Conservation (phyloP, 2,888 invertebrate genomes). For the Dryobotodes eremita region DNA sequence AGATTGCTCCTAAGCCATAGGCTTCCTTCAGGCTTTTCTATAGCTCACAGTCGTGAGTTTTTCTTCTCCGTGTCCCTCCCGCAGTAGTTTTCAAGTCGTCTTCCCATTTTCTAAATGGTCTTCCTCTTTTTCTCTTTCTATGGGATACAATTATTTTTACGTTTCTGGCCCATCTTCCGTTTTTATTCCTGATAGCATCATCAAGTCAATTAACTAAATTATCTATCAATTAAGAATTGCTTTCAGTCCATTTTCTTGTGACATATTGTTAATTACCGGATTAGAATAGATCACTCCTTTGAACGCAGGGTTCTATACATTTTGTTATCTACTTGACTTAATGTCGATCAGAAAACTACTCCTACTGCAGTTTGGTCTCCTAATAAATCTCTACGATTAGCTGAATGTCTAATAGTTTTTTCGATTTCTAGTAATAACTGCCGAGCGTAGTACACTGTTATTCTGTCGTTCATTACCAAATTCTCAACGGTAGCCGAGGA, state of each 20-base stretch:
- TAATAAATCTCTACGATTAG: no score
- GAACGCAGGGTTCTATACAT: neutral
- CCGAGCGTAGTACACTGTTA: no score
- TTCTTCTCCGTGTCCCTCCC: neutral
- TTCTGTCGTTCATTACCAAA: no score
- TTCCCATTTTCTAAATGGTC: neutral
- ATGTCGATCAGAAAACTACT: neutral
- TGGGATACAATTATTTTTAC: neutral
- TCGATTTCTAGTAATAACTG: no score
- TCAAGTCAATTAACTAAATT: slow-evolving; percentile 19
- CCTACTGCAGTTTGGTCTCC: neutral
- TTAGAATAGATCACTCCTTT: neutral
- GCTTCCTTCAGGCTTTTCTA: neutral
- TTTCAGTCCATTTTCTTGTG: slow-evolving; percentile 6
- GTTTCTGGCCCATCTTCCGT: neutral
- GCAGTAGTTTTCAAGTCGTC: neutral
- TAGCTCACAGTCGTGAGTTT: neutral
- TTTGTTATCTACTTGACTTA: neutral
- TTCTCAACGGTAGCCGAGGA: no score
- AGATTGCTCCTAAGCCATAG: neutral
- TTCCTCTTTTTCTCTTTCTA: neutral
- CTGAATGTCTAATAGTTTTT: no score
- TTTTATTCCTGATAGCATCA: neutral
- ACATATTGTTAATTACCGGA: slow-evolving; percentile 11
- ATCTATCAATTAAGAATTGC: slow-evolving; percentile 33